Percentiles rank a stretch among this genome's conserved stretches.
phyloP scores from a whole-genome alignment of 2,797 vertebrate species.

The Poeciliopsis presidionis region DNA sequence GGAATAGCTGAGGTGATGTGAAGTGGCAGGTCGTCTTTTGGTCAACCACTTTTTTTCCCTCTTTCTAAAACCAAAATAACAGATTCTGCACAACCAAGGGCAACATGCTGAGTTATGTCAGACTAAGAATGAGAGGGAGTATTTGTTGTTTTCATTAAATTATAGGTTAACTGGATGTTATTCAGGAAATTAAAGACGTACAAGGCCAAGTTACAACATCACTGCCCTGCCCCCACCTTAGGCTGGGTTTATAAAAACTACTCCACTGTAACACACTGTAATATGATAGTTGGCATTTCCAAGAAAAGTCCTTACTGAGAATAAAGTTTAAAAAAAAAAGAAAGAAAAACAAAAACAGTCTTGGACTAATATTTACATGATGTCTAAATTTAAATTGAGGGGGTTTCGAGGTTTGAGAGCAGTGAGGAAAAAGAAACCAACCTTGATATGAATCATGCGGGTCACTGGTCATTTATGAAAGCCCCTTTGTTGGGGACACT shows the following conservation, averaged over 20 bases:
- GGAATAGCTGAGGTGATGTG: constrained; percentile 57
- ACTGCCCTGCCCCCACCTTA: constrained; percentile 11
- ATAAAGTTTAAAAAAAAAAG: neutral
- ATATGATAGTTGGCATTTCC: neutral
- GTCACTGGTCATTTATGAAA: constrained; percentile 78
- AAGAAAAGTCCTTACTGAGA: constrained; percentile 8
- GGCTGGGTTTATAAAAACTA: constrained; percentile 11
- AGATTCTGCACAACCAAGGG: neutral
- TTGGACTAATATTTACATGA: constrained; percentile 8
- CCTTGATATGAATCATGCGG: constrained; percentile 70
- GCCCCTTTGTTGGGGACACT: constrained; percentile 77
- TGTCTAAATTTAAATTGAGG: constrained; percentile 19
- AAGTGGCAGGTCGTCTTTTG: constrained; percentile 49
- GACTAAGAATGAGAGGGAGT: neutral
- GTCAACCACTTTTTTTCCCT: constrained; percentile 5
- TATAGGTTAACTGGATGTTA: constrained; percentile 13
- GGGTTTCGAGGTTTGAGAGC: constrained; percentile 39
- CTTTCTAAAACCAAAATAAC: neutral
- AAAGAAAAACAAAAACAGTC: neutral
- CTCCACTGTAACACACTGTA: neutral
- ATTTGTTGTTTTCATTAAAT: constrained; percentile 32
- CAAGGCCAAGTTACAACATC: constrained; percentile 4
- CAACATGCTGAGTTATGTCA: neutral
- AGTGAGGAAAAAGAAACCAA: constrained; percentile 52
- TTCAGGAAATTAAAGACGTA: constrained; percentile 30